Percentiles rank a stretch among this genome's conserved stretches.
These are phyloP conservation scores for Agrotis clavis DNA, from an alignment of 2,888 invertebrate genomes.

Conservation along the genomic window DNA sequence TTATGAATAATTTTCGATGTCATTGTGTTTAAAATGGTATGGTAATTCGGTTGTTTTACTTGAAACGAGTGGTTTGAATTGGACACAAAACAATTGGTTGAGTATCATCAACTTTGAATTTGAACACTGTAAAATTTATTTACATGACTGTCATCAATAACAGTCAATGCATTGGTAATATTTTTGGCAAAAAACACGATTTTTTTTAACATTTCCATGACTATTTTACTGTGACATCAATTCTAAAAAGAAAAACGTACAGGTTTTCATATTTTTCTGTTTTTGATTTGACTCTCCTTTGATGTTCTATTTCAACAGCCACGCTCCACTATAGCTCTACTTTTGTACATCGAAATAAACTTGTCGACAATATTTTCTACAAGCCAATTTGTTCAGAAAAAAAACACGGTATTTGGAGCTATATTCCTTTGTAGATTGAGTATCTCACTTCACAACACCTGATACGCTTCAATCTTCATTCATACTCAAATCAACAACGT, in stretches of 20 bases:
- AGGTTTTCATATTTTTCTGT: background rate
- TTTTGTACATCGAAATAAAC: background rate
- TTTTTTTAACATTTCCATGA: background rate
- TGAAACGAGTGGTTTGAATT: constrained; percentile 15
- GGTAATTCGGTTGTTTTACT: constrained; percentile 28
- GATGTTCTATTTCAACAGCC: background rate
- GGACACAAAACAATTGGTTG: constrained; percentile 4
- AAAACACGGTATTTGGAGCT: background rate
- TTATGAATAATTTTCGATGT: constrained; percentile 36
- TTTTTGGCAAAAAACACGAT: no score
- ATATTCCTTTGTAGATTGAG: constrained; percentile 10
- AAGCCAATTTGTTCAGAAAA: background rate
- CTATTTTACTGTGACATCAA: background rate
- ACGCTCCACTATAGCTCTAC: background rate
- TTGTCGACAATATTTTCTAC: background rate
- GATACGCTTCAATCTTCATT: constrained; percentile 30
- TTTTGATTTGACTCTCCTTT: background rate
- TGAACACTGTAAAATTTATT: background rate
- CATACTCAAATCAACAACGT: constrained; percentile 50
- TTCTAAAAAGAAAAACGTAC: background rate
- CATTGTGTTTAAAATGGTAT: constrained; percentile 31
- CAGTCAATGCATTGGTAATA: background rate
- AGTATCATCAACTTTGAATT: background rate
- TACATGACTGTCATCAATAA: background rate
- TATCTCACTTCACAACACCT: constrained; percentile 31